Percentiles rank a stretch among this genome's conserved stretches.
Conservation (phyloP, 2,113 vertebrate species). For the Festucalex cinctus region DNA sequence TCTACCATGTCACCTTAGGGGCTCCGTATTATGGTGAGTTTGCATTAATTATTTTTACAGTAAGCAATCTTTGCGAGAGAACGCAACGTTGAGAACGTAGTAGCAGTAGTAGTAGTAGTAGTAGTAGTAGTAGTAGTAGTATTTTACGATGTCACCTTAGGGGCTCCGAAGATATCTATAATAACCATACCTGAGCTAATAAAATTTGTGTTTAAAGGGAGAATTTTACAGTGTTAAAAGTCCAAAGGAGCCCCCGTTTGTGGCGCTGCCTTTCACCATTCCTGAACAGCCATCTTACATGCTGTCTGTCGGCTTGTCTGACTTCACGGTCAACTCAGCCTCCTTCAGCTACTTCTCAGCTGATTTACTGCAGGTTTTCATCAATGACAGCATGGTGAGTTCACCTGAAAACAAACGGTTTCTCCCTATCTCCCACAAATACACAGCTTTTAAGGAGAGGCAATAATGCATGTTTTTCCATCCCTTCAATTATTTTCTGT, state of each 20-base stretch:
- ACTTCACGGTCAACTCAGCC: constrained; percentile 69
- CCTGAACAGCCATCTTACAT: constrained; percentile 41
- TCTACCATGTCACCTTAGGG: too few species aligned
- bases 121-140: too few species aligned
- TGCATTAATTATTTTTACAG: too few species aligned
- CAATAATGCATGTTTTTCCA: too few species aligned
- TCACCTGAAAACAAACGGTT: neutral
- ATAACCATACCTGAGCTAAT: too few species aligned
- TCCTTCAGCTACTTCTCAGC: constrained; percentile 53
- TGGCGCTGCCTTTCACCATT: constrained; percentile 48
- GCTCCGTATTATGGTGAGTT: too few species aligned
- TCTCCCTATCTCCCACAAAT: too few species aligned
- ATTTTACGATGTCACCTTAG: too few species aligned
- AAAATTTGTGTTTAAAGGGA: constrained; percentile 46
- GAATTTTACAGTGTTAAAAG: constrained; percentile 50
- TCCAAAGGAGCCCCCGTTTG: constrained; percentile 62
- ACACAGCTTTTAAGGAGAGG: neutral
- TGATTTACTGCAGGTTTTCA: constrained; percentile 41
- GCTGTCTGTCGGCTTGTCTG: constrained; percentile 66
- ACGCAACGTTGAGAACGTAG: too few species aligned
- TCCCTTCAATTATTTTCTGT: neutral
- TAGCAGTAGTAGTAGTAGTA: too few species aligned
- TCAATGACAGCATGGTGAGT: constrained; percentile 68
- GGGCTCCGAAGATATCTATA: too few species aligned
- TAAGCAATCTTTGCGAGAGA: too few species aligned